Evolutionary conservation across 1,140 invertebrate genomes (phyloP).

Genomic region (Trichoplusia ni): DNA sequence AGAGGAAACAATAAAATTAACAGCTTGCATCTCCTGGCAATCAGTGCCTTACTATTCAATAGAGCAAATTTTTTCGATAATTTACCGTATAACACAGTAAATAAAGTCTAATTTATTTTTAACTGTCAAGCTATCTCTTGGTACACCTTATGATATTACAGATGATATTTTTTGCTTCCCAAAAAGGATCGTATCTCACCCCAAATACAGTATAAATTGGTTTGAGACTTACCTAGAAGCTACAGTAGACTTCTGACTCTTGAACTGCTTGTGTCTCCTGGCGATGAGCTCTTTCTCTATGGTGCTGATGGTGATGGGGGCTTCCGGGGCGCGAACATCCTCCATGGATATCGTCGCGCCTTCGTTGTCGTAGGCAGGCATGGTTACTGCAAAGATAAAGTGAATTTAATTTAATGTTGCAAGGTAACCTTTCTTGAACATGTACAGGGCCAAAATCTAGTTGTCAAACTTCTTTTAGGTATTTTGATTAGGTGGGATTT

Average conservation of each 20-base stretch:
- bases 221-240: slow-evolving; percentile 78
- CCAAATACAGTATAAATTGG: background rate
- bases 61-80: no score
- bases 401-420: background rate
- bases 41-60: no score
- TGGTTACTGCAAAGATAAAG: slow-evolving; percentile 39
- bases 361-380: slow-evolving; percentile 75
- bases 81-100: no score
- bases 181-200: background rate
- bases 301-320: slow-evolving; percentile 49
- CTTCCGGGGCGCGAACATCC: slow-evolving; percentile 56
- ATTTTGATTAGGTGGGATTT: no score
- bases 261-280: slow-evolving; percentile 71
- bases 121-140: no score
- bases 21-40: no score
- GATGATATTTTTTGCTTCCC: no score
- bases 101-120: no score
- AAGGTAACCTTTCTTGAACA: background rate
- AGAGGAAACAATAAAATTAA: no score
- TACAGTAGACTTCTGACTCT: slow-evolving; percentile 87
- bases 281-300: slow-evolving; percentile 60
- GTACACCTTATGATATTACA: no score
- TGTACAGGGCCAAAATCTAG: no score
- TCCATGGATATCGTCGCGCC: slow-evolving; percentile 74
- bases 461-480: no score